phyloP scores from a whole-genome alignment of 2,888 invertebrate genomes.

The Mesorhabditis belari region DNA sequence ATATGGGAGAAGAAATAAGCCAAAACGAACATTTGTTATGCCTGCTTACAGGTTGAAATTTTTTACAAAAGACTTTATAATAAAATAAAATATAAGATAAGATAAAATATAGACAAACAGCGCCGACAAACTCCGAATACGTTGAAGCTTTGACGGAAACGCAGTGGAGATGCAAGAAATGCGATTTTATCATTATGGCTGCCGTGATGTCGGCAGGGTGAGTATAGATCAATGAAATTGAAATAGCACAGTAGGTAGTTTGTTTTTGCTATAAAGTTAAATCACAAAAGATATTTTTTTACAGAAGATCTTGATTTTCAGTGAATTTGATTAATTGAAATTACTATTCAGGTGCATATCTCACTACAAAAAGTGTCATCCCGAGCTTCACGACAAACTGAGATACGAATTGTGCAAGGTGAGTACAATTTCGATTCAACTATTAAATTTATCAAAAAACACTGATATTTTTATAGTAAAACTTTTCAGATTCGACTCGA shows the following conservation, averaged over 20 bases:
- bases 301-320: too few species aligned
- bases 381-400: slow-evolving; percentile 38
- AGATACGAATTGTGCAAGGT: slow-evolving; percentile 50
- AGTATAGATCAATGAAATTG: neutral
- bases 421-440: neutral
- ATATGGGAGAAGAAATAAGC: slow-evolving; percentile 40
- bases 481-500: slow-evolving; percentile 41
- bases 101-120: slow-evolving; percentile 36
- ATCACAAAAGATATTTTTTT: too few species aligned
- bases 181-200: slow-evolving; percentile 23
- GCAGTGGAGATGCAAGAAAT: slow-evolving; percentile 49
- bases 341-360: slow-evolving; percentile 38
- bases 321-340: too few species aligned
- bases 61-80: neutral
- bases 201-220: slow-evolving; percentile 32
- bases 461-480: neutral
- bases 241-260: neutral
- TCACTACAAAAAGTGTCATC: slow-evolving; percentile 45
- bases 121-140: slow-evolving; percentile 38
- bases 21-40: slow-evolving; percentile 49
- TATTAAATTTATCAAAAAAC: neutral
- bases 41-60: slow-evolving; percentile 25
- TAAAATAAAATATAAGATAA: neutral
- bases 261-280: too few species aligned
- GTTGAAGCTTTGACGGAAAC: slow-evolving; percentile 43